Conservation (phyloP, 2,113 vertebrate species). For the Tenebrosternarchus preto region DNA sequence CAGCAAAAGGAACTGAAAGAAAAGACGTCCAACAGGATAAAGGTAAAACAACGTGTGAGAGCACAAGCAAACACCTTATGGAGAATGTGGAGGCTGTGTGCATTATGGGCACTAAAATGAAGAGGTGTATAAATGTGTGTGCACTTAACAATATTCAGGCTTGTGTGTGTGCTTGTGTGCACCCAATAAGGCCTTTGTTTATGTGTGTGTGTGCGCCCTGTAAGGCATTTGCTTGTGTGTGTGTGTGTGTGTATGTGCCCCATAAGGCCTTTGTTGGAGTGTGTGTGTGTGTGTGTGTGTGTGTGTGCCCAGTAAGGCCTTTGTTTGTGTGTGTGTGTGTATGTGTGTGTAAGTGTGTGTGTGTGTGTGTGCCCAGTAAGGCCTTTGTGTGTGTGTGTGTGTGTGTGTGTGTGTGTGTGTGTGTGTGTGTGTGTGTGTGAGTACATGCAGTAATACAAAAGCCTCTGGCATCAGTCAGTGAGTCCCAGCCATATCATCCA, state of each 20-base stretch:
- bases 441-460: constrained; percentile 42
- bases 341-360: neutral
- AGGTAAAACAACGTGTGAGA: neutral
- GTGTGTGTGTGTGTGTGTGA: neutral
- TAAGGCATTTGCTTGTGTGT: too few relatives aligned
- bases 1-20: constrained; percentile 48
- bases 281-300: too few relatives aligned
- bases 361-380: too few relatives aligned
- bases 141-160: too few relatives aligned
- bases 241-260: too few relatives aligned
- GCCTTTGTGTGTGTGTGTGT: neutral
- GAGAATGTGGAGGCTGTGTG: neutral
- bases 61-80: neutral
- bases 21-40: constrained; percentile 11
- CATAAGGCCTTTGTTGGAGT: too few relatives aligned
- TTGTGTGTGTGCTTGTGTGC: too few relatives aligned
- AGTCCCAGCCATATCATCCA: constrained; percentile 50
- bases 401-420: constrained; percentile 18
- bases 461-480: constrained; percentile 41
- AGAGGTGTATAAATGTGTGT: too few relatives aligned
- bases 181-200: too few relatives aligned
- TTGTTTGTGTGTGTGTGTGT: neutral
- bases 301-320: too few relatives aligned
- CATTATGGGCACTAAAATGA: too few relatives aligned
- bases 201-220: too few relatives aligned